Base-by-base conservation (phyloP, 35 echinoderm and acorn worm genomes). In the Apostichopus parvimensis region DNA sequence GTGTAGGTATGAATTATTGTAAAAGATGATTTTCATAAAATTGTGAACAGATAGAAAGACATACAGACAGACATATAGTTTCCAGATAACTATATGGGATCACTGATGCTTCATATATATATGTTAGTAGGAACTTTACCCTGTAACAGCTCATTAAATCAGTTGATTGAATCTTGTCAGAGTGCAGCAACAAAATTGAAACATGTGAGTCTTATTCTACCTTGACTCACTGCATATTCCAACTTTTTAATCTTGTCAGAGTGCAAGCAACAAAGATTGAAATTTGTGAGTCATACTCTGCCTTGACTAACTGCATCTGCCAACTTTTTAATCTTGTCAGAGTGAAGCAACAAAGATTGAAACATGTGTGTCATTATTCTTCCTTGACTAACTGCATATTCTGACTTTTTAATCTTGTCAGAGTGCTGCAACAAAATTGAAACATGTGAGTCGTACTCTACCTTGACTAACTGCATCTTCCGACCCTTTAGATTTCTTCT, bases 381-480 rank as follows among this genome's bases (percentile, higher is more conserved):
- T 15, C 45, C 79, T 82, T 82, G 79, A 21, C 79, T 82, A 4
- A 14, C 45, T 15, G 79, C 10, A 24, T 82, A 0, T 54, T 24
- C 28, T 5, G 0, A 0, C 17, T 78, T 45, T 61, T 61, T 61
- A 78, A 45, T 45, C 34, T 45, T 45, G 34, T 45, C 34, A 45
- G 34, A 66, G 62, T 66, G 0, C 64, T 17, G 64, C 64, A 68
- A 68, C 11, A 68, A 14, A 9, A 18, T 18, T 68, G 64, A 68
- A 14, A 24, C 0, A 15, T 54, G 8, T 80, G 6, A 80, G 21
- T 28, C 52, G 78, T 61, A 12, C 12, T 61, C 58, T 61, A 53
- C 79, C 79, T 82, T 82, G 79, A 57, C 79, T 82, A 5, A 14
- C 45, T 15, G 79, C 45, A 24, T 82, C 79, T 54, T 24, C 28